phyloP scores from a whole-genome alignment of 2,888 invertebrate species.

The Agonopterix arenella region DNA sequence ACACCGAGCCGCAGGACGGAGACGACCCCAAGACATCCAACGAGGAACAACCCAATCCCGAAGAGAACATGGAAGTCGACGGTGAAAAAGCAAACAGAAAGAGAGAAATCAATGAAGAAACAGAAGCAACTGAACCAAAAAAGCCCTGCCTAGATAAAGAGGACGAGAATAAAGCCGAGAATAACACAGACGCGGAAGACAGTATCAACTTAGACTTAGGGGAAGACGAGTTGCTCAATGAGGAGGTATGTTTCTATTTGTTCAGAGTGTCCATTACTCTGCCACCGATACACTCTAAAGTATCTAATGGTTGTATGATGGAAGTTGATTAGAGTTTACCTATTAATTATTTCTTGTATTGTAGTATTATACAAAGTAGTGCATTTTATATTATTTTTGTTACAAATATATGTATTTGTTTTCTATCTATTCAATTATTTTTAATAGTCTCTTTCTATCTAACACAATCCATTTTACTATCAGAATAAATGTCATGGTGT shows the following conservation, averaged over 20 bases:
- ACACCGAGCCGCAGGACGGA: conserved; percentile 30
- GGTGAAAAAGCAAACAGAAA: conserved; percentile 45
- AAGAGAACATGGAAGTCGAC: conserved; percentile 52
- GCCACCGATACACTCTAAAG: conserved; percentile 27
- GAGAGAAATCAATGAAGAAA: conserved; percentile 51
- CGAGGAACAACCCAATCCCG: conserved; percentile 16
- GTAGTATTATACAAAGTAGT: neutral
- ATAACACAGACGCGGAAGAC: conserved; percentile 84
- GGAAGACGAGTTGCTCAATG: conserved; percentile 87
- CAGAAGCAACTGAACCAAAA: conserved; percentile 48
- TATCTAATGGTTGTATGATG: conserved; percentile 28
- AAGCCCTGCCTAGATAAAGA: conserved; percentile 60
- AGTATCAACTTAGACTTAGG: conserved; percentile 88
- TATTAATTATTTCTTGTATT: no score
- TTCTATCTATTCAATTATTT: no score
- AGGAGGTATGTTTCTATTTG: conserved; percentile 79
- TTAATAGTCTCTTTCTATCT: no score
- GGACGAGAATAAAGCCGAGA: conserved; percentile 63
- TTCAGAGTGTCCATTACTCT: conserved; percentile 32
- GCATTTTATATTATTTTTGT: neutral
- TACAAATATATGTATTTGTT: neutral
- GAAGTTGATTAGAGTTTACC: conserved; percentile 26
- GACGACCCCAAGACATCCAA: neutral
- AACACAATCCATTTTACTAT: no score
- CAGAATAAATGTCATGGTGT: no score